Evolutionary conservation across 2,113 vertebrate genomes (phyloP).

Genomic region (Xenus cinereus): DNA sequence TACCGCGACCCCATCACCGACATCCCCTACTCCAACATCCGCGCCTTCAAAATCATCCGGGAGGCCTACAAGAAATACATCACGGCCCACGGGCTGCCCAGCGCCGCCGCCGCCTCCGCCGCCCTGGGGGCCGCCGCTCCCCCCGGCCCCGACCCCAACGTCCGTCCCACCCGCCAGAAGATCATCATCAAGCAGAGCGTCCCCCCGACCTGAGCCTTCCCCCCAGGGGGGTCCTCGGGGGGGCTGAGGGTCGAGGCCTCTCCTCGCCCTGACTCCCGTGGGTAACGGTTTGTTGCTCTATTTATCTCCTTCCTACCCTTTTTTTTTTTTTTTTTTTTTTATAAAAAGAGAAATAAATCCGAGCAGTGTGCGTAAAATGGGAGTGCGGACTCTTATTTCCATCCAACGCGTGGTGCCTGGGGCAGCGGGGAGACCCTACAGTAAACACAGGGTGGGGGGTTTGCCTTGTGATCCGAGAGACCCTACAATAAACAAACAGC

Average conservation of each 20-base stretch:
- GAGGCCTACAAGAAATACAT: slow-evolving; percentile 95
- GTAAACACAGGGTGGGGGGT: rapidly evolving
- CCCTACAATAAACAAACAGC: neutral
- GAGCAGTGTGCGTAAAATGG: rapidly evolving
- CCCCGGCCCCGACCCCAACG: slow-evolving; percentile 38
- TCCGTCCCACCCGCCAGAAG: slow-evolving; percentile 80
- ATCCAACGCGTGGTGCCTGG: rapidly evolving
- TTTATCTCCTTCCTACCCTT: neutral
- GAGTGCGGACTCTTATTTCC: neutral
- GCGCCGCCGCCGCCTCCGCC: slow-evolving; percentile 63
- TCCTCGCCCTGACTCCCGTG: rapidly evolving
- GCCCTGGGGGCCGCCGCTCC: slow-evolving; percentile 48
- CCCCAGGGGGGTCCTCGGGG: rapidly evolving
- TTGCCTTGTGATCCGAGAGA: neutral
- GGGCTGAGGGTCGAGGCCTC: neutral
- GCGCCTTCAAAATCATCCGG: slow-evolving; percentile 93
- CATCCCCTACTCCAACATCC: slow-evolving; percentile 89
- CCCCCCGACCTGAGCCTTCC: slow-evolving; percentile 25
- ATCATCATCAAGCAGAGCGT: slow-evolving; percentile 82
- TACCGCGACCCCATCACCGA: slow-evolving; percentile 95
- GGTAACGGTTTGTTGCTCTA: neutral
- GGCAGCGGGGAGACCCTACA: rapidly evolving
- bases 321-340: too few relatives aligned
- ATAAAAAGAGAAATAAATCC: neutral
- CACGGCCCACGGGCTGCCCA: slow-evolving; percentile 89